Base-by-base conservation (phyloP, 2,113 vertebrate species). In the Sinocyclocheilus anshuiensis region DNA sequence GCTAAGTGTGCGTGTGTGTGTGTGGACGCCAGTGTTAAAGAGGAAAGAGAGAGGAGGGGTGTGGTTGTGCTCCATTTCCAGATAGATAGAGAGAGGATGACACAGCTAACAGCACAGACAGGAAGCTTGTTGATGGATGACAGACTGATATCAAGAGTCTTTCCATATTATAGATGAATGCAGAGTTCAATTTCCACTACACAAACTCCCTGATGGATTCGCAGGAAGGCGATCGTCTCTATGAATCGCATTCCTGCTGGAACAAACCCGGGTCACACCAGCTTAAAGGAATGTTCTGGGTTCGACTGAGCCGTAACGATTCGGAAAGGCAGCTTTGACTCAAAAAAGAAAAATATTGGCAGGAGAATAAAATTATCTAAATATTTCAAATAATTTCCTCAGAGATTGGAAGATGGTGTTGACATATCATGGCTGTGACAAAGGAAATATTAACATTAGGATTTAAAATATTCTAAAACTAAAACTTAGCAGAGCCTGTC, bases 61-160 rank as follows among this genome's bases (percentile, higher is more conserved):
- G 67, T 24, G 57, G 50, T 59, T 81, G 74, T 26, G 61, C 69
- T 74, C 80, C 74, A 79, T 88, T 86, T 86, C 50, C 76, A 77
- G 76, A 77, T 33, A 11, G 26, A 82, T 26, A 86, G 55, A 81
- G 26, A 65, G 53, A 67, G 16, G 81, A 75, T 55, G 42, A 72
- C 45, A n/a, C 13, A 18, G 59, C 7, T 36, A 77, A 53, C 48
- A 57, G 42, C 20, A 33, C 75, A 71, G 80, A 57, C 63, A 48
- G 26, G 69, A 83, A 75, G 36, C 24, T 82, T 36, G 48, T 82
- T 69, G 81, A 71, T 71, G 81, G 81, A 85, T 65, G 78, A 45
- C 13, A 45, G 67, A 48, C n/a, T 45, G 42, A 86, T 69, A 71
- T 71, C 26, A 12, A 82, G 80, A 71, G 81, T 67, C 59, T 48